Conservation (phyloP, 2,888 invertebrate species). For the Oscheius sp. region DNA sequence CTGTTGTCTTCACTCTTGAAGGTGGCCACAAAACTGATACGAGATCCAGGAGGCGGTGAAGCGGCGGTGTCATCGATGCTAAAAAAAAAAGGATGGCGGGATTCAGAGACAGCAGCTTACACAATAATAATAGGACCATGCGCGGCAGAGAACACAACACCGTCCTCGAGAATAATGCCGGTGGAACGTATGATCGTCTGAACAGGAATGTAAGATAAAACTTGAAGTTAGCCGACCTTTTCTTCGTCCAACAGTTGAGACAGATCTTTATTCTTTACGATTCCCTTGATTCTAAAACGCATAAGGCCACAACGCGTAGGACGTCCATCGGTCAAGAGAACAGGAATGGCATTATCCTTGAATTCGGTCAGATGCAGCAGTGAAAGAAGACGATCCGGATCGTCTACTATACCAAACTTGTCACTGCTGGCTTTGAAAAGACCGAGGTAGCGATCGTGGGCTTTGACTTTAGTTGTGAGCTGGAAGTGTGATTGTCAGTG, state of each 20-base stretch:
- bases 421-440: neutral
- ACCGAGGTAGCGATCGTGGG: neutral
- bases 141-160: neutral
- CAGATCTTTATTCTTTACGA: neutral
- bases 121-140: neutral
- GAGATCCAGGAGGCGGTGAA: neutral
- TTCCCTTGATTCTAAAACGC: slow-evolving; percentile 16
- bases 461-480: neutral
- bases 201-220: neutral
- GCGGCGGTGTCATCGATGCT: neutral
- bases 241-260: neutral
- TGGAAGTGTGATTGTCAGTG: neutral
- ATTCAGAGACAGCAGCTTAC: neutral
- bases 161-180: slow-evolving; percentile 1
- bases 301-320: slow-evolving; percentile 6
- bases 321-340: neutral
- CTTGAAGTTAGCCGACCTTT: neutral
- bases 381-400: slow-evolving; percentile 14
- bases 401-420: slow-evolving; percentile 5
- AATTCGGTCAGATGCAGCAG: slow-evolving; percentile 20
- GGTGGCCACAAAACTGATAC: neutral
- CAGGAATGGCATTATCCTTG: neutral
- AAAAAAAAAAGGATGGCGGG: neutral
- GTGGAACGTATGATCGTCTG: neutral
- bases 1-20: neutral